Evolutionary conservation across 2,888 invertebrate genomes (phyloP).

Genomic region (Clistopyga incitator): DNA sequence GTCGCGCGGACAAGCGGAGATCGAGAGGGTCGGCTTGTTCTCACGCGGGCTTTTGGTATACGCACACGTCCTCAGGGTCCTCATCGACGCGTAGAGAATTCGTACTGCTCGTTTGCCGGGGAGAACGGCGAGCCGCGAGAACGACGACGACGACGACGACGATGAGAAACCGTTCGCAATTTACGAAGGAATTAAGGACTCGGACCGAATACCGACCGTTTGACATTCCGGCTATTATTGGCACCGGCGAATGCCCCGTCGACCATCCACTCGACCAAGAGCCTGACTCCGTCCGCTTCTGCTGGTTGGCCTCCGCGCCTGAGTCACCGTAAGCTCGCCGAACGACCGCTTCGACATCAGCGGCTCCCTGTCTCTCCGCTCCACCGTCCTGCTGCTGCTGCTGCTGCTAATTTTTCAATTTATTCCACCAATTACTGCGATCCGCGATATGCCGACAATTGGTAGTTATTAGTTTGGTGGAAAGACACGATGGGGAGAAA

Average conservation of each 20-base stretch:
- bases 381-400: conserved; percentile 73
- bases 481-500: conserved; percentile 55
- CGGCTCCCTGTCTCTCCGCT: conserved; percentile 49
- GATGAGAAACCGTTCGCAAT: conserved; percentile 74
- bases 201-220: conserved; percentile 76
- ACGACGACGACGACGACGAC: conserved; percentile 57
- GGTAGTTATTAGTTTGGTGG: conserved; percentile 78
- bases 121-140: conserved; percentile 32
- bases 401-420: conserved; percentile 84
- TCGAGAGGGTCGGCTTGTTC: conserved; percentile 63
- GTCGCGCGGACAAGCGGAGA: conserved; percentile 35
- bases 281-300: conserved; percentile 50
- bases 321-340: conserved; percentile 62
- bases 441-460: conserved; percentile 80
- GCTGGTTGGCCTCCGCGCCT: conserved; percentile 41
- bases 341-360: conserved; percentile 47
- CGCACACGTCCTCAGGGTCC: conserved; percentile 49
- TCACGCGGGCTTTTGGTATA: conserved; percentile 61
- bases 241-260: conserved; percentile 73
- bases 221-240: conserved; percentile 82
- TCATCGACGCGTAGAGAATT: conserved; percentile 70
- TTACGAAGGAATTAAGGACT: conserved; percentile 77
- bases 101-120: conserved; percentile 64
- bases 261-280: conserved; percentile 52
- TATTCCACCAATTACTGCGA: conserved; percentile 81